Evolutionary conservation across 2,888 invertebrate species (phyloP).

Genomic region (Acanthosepion pharaonis): DNA sequence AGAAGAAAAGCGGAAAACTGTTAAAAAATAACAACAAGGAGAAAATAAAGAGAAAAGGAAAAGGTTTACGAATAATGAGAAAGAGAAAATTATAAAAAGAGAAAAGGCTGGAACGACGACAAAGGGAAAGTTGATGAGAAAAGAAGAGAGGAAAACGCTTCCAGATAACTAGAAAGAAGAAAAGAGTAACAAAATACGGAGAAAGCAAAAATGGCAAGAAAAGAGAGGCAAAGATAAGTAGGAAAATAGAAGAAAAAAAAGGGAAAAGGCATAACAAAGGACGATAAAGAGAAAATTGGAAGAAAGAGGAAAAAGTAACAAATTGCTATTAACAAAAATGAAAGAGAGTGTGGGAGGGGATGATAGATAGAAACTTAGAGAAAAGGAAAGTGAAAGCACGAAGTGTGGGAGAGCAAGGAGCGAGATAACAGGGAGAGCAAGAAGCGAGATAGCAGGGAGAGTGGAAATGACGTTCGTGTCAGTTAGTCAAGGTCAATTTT

Average conservation of each 20-base stretch:
- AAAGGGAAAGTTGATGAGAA: too few species aligned
- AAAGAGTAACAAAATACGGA: neutral
- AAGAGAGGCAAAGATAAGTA: neutral
- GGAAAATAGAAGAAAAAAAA: neutral
- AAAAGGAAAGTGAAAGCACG: neutral
- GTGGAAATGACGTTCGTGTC: neutral
- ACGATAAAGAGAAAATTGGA: too few species aligned
- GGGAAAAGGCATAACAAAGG: too few species aligned
- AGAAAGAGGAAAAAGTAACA: too few species aligned
- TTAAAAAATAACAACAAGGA: neutral
- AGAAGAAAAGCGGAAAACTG: neutral
- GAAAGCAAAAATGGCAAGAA: neutral
- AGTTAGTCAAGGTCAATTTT: conserved; percentile 33
- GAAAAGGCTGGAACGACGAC: too few species aligned
- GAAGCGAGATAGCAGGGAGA: neutral
- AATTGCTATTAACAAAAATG: neutral
- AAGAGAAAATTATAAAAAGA: too few species aligned
- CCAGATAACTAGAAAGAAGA: neutral
- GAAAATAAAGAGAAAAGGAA: neutral
- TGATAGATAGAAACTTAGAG: neutral
- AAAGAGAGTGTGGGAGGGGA: neutral
- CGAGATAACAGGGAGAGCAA: neutral
- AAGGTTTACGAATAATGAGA: too few species aligned
- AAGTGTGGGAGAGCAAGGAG: neutral
- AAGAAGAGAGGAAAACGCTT: neutral